Evolutionary conservation across 2,113 vertebrate species (phyloP).

Genomic region (Bos indicus): DNA sequence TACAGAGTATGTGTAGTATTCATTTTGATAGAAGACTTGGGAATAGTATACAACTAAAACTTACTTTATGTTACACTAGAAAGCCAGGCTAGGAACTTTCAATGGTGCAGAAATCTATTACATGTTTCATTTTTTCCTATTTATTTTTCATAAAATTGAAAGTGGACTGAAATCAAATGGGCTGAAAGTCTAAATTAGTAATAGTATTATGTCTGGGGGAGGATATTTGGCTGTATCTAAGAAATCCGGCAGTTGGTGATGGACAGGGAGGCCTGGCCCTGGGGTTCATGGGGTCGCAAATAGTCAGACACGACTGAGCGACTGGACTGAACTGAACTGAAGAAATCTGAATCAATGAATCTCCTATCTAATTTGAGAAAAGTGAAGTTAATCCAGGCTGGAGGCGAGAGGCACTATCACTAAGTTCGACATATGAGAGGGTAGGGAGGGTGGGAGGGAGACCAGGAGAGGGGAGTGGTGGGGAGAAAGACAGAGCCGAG

Average conservation of each 20-base stretch:
- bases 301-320: too few species aligned
- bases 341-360: background rate
- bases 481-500: accelerated
- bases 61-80: background rate
- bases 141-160: background rate
- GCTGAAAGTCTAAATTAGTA: background rate
- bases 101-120: background rate
- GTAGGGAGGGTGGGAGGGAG: too few species aligned
- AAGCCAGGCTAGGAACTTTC: background rate
- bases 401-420: background rate
- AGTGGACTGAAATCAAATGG: background rate
- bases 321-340: background rate
- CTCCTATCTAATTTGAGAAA: background rate
- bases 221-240: background rate
- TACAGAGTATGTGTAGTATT: background rate
- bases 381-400: background rate
- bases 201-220: background rate
- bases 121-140: background rate
- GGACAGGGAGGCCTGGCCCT: too few species aligned
- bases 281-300: too few species aligned
- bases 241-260: background rate
- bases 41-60: background rate
- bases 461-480: too few species aligned
- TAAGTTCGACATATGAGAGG: background rate
- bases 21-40: background rate